Base-by-base conservation (phyloP, 2,797 vertebrate genomes). In the Scleropages formosus region DNA sequence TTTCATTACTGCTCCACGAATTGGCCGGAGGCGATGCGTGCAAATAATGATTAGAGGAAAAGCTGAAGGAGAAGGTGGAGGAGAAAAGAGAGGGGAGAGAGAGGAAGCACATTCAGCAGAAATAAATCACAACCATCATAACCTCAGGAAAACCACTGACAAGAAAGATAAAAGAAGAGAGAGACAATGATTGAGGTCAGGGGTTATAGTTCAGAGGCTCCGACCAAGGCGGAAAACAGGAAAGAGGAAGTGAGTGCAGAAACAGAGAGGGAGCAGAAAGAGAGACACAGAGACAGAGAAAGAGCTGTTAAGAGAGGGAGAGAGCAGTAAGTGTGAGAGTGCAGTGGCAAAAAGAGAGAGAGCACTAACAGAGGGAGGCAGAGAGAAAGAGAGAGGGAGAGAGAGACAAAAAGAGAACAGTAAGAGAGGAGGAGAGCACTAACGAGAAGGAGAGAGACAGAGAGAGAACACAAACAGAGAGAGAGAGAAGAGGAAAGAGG, bases 91-190 rank as follows among this genome's bases (percentile, higher is more conserved):
- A 77, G 63, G 78, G 82, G 73, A 77, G 80, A 84, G 82, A 86
- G 84, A 84, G 79, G 82, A 82, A 82, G 81, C 78, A 83, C 80
- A 82, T 80, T 82, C 64, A 74, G 73, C 74, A 47, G 58, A 69
- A 81, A 74, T 82, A 80, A 82, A 82, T 80, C 74, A n/a, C n/a
- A 73, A 77, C 74, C 51, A 27, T 56, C 67, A 31, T 47, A 47
- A 56, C 59, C 77, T 61, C 73, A 51, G 49, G 46, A 76, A n/a
- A 61, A 16, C 22, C 46, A 71, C 51, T 1, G 20, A 39, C 62
- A 66, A 26, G 13, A 51, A 58, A 49, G 47, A 15, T 16, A 51
- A 39, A 26, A 20, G 62, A 13, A 16, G 18, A 24, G 47, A 56
- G 15, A n/a, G 46, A 53, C 11, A 20, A 56, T 6, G 51, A 31